A percentile compares a stretch with the other conserved stretches of the same genome.
Conservation (phyloP, 2,113 vertebrate genomes). For the Oceanites oceanicus region DNA sequence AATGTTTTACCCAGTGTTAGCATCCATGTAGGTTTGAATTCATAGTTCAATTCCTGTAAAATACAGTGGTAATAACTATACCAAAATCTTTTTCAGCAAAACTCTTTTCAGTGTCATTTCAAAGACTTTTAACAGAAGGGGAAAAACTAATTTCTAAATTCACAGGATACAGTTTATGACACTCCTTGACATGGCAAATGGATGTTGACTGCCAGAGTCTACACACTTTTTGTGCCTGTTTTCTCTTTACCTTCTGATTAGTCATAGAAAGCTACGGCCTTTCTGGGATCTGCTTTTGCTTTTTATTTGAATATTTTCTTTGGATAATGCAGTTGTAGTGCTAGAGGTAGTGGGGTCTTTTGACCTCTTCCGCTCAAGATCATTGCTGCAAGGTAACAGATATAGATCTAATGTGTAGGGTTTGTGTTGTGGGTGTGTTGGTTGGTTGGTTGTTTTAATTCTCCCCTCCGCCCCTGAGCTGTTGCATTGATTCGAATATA, state of each 20-base stretch:
- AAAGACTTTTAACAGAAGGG: background rate
- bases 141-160: background rate
- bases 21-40: background rate
- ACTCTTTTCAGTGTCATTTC: background rate
- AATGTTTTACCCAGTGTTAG: background rate
- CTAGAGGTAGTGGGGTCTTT: background rate
- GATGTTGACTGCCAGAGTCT: background rate
- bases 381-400: background rate
- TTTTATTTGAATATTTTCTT: background rate
- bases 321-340: no score
- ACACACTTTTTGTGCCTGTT: background rate
- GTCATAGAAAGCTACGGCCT: background rate
- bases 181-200: background rate
- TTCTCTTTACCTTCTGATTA: background rate
- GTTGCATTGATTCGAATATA: background rate
- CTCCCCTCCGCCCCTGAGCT: rapidly evolving
- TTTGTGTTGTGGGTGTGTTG: background rate
- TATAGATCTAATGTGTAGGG: background rate
- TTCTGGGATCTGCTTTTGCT: background rate
- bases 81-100: background rate
- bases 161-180: background rate
- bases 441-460: background rate
- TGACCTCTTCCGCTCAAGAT: background rate
- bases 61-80: background rate
- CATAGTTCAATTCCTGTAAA: background rate